Conservation (phyloP, 2,888 invertebrate genomes). For the Kryphioiulus occultus region DNA sequence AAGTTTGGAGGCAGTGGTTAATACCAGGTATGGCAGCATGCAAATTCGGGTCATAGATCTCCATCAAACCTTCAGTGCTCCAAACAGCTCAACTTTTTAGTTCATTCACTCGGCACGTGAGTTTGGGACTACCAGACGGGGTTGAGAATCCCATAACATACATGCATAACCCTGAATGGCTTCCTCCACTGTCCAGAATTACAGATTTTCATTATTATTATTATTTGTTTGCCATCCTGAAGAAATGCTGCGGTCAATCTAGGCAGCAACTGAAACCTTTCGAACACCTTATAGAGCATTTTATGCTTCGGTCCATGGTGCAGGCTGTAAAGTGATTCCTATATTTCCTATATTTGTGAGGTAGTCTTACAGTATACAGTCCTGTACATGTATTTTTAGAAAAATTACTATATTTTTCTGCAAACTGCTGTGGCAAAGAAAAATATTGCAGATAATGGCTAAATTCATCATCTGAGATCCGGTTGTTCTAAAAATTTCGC, state of each 20-base stretch:
- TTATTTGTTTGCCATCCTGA: neutral
- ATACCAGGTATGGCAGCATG: neutral
- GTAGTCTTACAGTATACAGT: too few relatives aligned
- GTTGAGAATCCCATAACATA: neutral
- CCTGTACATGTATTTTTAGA: too few relatives aligned
- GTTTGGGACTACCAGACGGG: neutral
- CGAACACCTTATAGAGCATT: too few relatives aligned
- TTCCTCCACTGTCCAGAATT: conserved; percentile 1
- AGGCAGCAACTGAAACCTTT: neutral
- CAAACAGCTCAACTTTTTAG: neutral
- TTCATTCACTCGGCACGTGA: conserved; percentile 12
- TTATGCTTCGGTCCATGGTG: neutral
- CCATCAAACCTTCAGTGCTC: neutral
- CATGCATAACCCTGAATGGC: neutral
- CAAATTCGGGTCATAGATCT: conserved; percentile 3
- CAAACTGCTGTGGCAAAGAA: too few relatives aligned
- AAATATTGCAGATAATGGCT: too few relatives aligned
- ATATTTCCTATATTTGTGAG: too few relatives aligned
- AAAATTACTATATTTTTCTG: too few relatives aligned
- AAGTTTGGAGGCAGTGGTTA: neutral
- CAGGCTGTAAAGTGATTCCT: neutral
- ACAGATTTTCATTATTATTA: neutral
- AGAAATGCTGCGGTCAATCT: too few relatives aligned
- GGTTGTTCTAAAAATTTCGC: too few relatives aligned
- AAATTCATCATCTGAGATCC: too few relatives aligned